Percentiles rank a stretch among this genome's conserved stretches.
These are phyloP conservation scores for Pyrgus malvae DNA, from an alignment of 2,888 invertebrate genomes.

Conservation along the genomic window DNA sequence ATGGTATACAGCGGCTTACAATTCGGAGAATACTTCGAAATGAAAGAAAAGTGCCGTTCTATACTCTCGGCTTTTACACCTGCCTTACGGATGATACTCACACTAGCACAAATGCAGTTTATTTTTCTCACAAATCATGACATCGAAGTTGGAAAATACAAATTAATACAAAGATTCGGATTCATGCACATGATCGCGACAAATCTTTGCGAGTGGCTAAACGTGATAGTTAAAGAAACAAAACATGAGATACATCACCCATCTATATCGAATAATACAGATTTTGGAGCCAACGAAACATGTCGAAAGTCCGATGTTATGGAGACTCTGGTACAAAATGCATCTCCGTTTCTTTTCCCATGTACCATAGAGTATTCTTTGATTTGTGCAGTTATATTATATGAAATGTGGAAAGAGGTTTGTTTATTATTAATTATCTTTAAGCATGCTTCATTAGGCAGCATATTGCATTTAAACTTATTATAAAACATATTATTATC, in stretches of 20 bases:
- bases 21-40: conserved; percentile 89
- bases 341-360: conserved; percentile 92
- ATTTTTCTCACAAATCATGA: conserved; percentile 94
- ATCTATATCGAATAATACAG: conserved; percentile 40
- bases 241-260: conserved; percentile 91
- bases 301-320: conserved; percentile 86
- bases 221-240: conserved; percentile 93
- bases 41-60: conserved; percentile 84
- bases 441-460: too few species aligned
- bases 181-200: conserved; percentile 97
- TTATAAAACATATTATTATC: not conserved
- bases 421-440: not conserved
- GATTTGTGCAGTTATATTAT: conserved; percentile 93
- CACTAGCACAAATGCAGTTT: conserved; percentile 95
- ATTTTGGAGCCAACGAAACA: conserved; percentile 44
- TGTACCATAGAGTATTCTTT: conserved; percentile 95
- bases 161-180: conserved; percentile 91
- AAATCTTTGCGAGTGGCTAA: conserved; percentile 96
- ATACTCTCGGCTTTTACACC: conserved; percentile 89
- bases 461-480: not conserved
- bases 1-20: conserved; percentile 88
- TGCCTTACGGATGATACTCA: conserved; percentile 90
- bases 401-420: conserved; percentile 95
- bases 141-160: conserved; percentile 83
- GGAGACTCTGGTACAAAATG: conserved; percentile 86